Percentiles rank a stretch among this genome's conserved stretches.
These are phyloP conservation scores for Eurosta solidaginis DNA, from an alignment of 1,140 invertebrate genomes.

Conservation along the genomic window DNA sequence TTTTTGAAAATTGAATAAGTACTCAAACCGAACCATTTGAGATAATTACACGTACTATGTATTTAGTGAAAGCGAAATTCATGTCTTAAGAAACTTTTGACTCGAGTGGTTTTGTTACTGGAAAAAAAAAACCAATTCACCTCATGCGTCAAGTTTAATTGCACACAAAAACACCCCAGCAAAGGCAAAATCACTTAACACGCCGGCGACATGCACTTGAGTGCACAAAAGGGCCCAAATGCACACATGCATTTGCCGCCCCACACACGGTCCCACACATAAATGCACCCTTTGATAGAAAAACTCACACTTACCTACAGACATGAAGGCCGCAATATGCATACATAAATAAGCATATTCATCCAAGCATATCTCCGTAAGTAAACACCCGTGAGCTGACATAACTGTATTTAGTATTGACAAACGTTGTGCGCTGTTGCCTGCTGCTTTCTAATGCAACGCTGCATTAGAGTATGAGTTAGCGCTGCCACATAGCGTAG, in stretches of 20 bases:
- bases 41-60: not conserved
- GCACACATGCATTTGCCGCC: slow-evolving; percentile 21
- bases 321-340: not conserved
- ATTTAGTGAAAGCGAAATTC: not conserved
- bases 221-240: slow-evolving; percentile 46
- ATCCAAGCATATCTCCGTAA: not conserved
- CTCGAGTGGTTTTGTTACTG: slow-evolving; percentile 5
- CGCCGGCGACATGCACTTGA: slow-evolving; percentile 59
- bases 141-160: slow-evolving; percentile 55
- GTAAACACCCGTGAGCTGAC: not conserved
- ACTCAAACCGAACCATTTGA: not conserved
- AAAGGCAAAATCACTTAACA: slow-evolving; percentile 57
- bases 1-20: not conserved
- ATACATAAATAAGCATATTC: not conserved
- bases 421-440: not conserved
- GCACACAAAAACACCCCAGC: slow-evolving; percentile 43
- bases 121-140: slow-evolving; percentile 10
- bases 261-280: not conserved
- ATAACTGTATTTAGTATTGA: not conserved
- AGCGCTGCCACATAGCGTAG: not conserved
- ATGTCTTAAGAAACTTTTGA: slow-evolving; percentile 4
- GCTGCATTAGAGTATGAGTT: not conserved
- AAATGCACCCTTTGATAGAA: not conserved
- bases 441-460: slow-evolving; percentile 15
- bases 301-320: not conserved